phyloP scores from a whole-genome alignment of 2,888 invertebrate species.

The Dyspetes luteomarginatus region DNA sequence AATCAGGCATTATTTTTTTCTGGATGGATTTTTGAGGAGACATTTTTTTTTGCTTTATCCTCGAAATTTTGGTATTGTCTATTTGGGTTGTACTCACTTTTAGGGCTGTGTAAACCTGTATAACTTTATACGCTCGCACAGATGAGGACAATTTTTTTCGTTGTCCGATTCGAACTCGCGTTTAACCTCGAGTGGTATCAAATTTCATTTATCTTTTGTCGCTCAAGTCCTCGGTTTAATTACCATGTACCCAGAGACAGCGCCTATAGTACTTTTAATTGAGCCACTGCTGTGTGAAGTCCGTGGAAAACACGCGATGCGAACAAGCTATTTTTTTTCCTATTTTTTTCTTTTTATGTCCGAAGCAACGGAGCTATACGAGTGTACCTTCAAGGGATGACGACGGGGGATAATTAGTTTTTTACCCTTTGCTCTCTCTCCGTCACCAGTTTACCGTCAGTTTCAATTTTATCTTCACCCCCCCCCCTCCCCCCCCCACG shows the following conservation, averaged over 20 bases:
- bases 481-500: neutral
- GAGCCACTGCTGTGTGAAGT: conserved; percentile 15
- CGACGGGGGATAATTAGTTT: conserved; percentile 35
- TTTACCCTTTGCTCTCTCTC: conserved; percentile 2
- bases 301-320: conserved; percentile 7
- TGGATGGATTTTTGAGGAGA: too few relatives aligned
- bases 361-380: too few relatives aligned
- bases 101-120: too few relatives aligned
- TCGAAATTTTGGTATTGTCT: too few relatives aligned
- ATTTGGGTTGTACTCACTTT: too few relatives aligned
- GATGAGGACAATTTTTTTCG: too few relatives aligned
- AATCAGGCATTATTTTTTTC: too few relatives aligned
- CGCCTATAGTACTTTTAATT: conserved; percentile 26
- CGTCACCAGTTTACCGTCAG: conserved; percentile 1
- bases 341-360: conserved; percentile 4
- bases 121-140: too few relatives aligned
- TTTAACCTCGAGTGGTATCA: neutral
- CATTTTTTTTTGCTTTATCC: too few relatives aligned
- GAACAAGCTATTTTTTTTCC: conserved; percentile 9
- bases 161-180: neutral
- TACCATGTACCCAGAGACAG: conserved; percentile 11
- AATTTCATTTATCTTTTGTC: conserved; percentile 22
- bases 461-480: neutral
- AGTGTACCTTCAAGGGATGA: conserved; percentile 7
- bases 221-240: conserved; percentile 16